Percentiles rank a stretch among this genome's conserved stretches.
These are phyloP conservation scores for Gymnoscopelus microlampas DNA, from an alignment of 2,797 vertebrate species.

Conservation along the genomic window DNA sequence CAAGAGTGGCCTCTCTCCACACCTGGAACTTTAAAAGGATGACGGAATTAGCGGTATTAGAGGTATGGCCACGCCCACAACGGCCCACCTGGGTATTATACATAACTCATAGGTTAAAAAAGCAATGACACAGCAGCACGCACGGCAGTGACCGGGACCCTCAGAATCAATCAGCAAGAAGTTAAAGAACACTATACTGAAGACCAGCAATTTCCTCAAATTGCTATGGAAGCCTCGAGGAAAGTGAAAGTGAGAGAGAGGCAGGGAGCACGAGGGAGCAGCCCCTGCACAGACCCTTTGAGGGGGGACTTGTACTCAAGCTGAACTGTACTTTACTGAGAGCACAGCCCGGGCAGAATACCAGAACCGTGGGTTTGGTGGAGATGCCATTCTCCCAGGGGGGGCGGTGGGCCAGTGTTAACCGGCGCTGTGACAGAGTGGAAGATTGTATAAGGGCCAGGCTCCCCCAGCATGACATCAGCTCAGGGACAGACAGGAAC, in stretches of 20 bases:
- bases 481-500: slow-evolving; percentile 35
- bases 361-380: slow-evolving; percentile 41
- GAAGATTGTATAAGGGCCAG: slow-evolving; percentile 53
- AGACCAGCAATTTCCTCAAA: too few species aligned
- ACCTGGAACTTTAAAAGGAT: slow-evolving; percentile 55
- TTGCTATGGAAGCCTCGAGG: slow-evolving; percentile 1
- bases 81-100: slow-evolving; percentile 42
- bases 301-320: slow-evolving; percentile 8
- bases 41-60: slow-evolving; percentile 23
- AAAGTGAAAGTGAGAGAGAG: slow-evolving; percentile 1
- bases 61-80: slow-evolving; percentile 42
- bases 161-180: not conserved
- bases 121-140: slow-evolving; percentile 32
- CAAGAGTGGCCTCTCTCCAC: slow-evolving; percentile 14
- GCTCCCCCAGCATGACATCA: slow-evolving; percentile 34
- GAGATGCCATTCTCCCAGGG: slow-evolving; percentile 73
- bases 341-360: slow-evolving; percentile 39
- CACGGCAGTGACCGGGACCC: not conserved
- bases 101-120: slow-evolving; percentile 32
- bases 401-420: slow-evolving; percentile 38
- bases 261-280: not conserved
- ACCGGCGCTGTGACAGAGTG: slow-evolving; percentile 54
- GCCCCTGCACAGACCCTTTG: not conserved
- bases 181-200: not conserved
- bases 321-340: slow-evolving; percentile 33